Conservation (phyloP, 2,888 invertebrate genomes). For the Cryptocheilus praepositus region DNA sequence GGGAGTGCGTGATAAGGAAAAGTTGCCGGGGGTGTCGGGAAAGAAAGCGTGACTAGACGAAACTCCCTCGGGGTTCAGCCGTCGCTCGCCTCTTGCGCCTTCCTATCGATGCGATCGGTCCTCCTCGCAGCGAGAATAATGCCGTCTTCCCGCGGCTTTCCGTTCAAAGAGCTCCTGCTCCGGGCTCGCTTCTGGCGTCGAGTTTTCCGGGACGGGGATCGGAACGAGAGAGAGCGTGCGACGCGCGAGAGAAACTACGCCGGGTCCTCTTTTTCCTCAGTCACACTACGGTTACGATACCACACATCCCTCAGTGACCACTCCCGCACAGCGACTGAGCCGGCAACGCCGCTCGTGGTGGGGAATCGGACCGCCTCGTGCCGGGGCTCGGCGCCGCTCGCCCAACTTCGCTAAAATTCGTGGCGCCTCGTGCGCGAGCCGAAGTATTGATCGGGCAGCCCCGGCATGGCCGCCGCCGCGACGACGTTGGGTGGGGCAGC, state of each 20-base stretch:
- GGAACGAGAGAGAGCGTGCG: slow-evolving; percentile 31
- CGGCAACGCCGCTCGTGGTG: slow-evolving; percentile 68
- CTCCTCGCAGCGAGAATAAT: too few species aligned
- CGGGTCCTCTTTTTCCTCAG: slow-evolving; percentile 62
- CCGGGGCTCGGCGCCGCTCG: slow-evolving; percentile 59
- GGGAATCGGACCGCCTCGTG: slow-evolving; percentile 66
- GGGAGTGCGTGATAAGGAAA: neutral
- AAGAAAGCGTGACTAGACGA: neutral
- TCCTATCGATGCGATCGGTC: neutral
- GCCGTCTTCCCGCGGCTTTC: too few species aligned
- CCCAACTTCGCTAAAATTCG: slow-evolving; percentile 46
- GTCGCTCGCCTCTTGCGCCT: neutral
- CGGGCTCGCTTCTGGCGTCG: too few species aligned
- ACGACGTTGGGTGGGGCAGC: slow-evolving; percentile 74
- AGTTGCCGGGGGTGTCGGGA: slow-evolving; percentile 7
- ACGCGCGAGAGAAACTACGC: slow-evolving; percentile 56
- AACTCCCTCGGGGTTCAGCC: neutral
- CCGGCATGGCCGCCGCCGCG: slow-evolving; percentile 56
- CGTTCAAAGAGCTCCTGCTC: neutral
- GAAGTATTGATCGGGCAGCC: slow-evolving; percentile 71
- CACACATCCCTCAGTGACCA: slow-evolving; percentile 73
- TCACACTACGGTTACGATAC: slow-evolving; percentile 67
- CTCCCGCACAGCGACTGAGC: slow-evolving; percentile 74
- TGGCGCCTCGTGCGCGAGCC: slow-evolving; percentile 73
- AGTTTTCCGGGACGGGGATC: neutral